phyloP scores from a whole-genome alignment of 1,140 invertebrate species.

The Portunus trituberculatus region DNA sequence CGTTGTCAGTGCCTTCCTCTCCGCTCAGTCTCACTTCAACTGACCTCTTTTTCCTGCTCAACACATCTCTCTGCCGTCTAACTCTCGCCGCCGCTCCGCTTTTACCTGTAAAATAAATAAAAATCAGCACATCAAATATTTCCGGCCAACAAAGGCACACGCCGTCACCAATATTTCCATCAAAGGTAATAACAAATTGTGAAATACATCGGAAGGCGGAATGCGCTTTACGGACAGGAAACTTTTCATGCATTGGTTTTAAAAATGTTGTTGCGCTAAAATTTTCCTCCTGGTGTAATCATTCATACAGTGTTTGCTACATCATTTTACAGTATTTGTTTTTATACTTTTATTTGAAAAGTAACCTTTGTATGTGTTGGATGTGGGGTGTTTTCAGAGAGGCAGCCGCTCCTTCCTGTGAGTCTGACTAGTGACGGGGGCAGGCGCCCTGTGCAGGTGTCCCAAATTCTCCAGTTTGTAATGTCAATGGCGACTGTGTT shows the following conservation, averaged over 20 bases:
- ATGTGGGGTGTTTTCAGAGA: too few species aligned
- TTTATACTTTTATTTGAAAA: neutral
- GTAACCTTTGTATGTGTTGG: too few species aligned
- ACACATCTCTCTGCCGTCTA: neutral
- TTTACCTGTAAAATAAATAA: conserved; percentile 17
- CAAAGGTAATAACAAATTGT: conserved; percentile 24
- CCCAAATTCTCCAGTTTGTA: too few species aligned
- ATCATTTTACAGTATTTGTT: neutral
- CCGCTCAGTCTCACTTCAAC: too few species aligned
- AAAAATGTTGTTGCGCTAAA: neutral
- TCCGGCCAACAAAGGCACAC: conserved; percentile 8
- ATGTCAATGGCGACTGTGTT: too few species aligned
- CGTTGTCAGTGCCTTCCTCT: too few species aligned
- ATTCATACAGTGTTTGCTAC: conserved; percentile 22
- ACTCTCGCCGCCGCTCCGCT: neutral
- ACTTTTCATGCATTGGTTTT: conserved; percentile 13
- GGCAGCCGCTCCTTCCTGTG: too few species aligned
- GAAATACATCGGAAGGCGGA: conserved; percentile 1
- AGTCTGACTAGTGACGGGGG: too few species aligned
- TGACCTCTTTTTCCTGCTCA: too few species aligned
- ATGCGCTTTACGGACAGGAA: neutral
- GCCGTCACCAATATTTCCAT: conserved; percentile 2
- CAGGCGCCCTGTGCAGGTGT: too few species aligned
- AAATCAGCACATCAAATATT: conserved; percentile 31
- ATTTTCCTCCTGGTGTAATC: neutral